Conservation (phyloP, 1,140 invertebrate species). For the Anagrus nilaparvatae region DNA sequence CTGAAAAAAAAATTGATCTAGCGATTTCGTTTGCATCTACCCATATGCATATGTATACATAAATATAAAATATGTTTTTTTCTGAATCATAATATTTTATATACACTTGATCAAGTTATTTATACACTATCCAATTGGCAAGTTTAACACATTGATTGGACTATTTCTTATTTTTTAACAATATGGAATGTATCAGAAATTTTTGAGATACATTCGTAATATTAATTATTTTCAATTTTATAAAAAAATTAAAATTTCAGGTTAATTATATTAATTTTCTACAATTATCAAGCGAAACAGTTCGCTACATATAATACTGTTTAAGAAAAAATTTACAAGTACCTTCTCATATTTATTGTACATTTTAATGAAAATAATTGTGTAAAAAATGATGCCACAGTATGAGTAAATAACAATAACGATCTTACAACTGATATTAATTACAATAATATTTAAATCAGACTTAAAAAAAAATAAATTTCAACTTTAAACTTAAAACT, state of each 20-base stretch:
- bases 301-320: constrained; percentile 17
- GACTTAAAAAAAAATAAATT: background rate
- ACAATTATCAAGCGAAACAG: constrained; percentile 12
- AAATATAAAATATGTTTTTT: no score
- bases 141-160: no score
- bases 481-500: background rate
- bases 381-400: constrained; percentile 12
- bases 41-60: no score
- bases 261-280: constrained; percentile 12
- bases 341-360: background rate
- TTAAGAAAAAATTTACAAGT: constrained; percentile 11
- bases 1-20: no score
- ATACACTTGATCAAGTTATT: no score
- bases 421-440: background rate
- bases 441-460: constrained; percentile 5
- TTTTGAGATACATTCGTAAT: constrained; percentile 9
- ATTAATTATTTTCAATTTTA: constrained; percentile 1
- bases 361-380: constrained; percentile 12
- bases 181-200: constrained; percentile 5
- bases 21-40: no score
- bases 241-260: constrained; percentile 4
- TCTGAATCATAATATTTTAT: no score
- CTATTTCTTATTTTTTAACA: no score
- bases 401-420: constrained; percentile 9
- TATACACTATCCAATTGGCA: no score